A percentile compares a stretch with the other conserved stretches of the same genome.
Evolutionary conservation across 2,113 vertebrate species (phyloP).

Genomic region (Todiramphus chloris): DNA sequence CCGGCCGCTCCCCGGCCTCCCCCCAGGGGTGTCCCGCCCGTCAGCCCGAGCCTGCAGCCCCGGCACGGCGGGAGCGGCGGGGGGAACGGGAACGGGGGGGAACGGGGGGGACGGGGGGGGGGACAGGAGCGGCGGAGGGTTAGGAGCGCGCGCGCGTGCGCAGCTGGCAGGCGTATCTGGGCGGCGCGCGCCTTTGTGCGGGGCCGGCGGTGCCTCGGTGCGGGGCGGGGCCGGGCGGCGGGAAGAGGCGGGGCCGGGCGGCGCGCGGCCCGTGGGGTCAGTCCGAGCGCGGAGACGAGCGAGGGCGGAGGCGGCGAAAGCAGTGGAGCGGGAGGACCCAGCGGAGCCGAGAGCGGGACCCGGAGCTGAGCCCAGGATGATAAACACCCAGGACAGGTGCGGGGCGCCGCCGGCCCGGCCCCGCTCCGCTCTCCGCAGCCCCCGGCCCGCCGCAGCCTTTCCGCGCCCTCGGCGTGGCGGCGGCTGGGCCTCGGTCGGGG

Average conservation of each 20-base stretch:
- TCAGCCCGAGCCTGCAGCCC: no score
- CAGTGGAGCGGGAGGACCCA: no score
- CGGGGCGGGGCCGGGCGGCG: not conserved
- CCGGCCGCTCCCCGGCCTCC: not conserved
- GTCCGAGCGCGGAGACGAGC: conserved; percentile 30
- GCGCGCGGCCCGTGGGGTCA: not conserved
- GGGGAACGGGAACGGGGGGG: no score
- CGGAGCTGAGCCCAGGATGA: conserved; percentile 61
- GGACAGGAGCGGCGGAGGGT: no score
- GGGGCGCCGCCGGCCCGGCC: not conserved
- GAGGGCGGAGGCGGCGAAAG: not conserved
- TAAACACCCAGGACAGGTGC: conserved; percentile 65
- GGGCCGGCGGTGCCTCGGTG: no score
- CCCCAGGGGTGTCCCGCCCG: no score
- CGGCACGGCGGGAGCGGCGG: no score
- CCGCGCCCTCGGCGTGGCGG: not conserved
- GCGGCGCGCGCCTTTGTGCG: no score
- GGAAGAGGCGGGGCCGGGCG: not conserved
- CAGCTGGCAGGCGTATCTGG: no score
- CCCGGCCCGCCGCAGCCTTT: not conserved
- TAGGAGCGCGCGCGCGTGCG: no score
- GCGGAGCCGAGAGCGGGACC: not conserved
- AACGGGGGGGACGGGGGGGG: no score
- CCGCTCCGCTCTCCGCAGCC: not conserved
- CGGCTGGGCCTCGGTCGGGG: not conserved